phyloP scores from a whole-genome alignment of 2,888 invertebrate species.

The Tenodera sinensis region DNA sequence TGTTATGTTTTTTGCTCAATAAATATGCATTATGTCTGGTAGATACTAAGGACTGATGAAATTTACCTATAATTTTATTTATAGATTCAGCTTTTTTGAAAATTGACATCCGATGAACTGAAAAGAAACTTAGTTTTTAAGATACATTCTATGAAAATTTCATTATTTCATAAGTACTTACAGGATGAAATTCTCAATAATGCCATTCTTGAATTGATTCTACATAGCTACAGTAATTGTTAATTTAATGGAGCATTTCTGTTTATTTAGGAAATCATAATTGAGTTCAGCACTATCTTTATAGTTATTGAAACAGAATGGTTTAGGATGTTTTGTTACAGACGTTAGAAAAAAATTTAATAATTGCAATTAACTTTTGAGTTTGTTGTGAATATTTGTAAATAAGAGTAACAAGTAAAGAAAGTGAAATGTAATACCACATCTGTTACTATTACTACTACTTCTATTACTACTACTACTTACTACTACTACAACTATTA shows the following conservation, averaged over 20 bases:
- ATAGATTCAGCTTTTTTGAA: not conserved
- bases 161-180: not conserved
- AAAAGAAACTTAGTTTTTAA: not conserved
- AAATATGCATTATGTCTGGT: not conserved
- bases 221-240: not conserved
- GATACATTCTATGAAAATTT: not conserved
- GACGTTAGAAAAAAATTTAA: not conserved
- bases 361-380: not conserved
- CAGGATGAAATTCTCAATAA: not conserved
- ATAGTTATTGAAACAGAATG: not conserved
- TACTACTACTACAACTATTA: not conserved
- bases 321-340: not conserved
- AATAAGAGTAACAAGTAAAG: not conserved
- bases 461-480: not conserved
- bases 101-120: not conserved
- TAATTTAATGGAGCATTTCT: no score
- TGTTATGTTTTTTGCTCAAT: slow-evolving; percentile 18
- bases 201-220: not conserved
- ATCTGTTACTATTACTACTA: not conserved
- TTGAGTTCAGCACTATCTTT: not conserved
- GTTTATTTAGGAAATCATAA: no score
- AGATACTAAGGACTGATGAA: slow-evolving; percentile 1
- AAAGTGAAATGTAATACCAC: not conserved
- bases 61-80: slow-evolving; percentile 5
- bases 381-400: slow-evolving; percentile 11